Evolutionary conservation across 2,113 vertebrate genomes (phyloP).

Genomic region (Podarcis cretensis): DNA sequence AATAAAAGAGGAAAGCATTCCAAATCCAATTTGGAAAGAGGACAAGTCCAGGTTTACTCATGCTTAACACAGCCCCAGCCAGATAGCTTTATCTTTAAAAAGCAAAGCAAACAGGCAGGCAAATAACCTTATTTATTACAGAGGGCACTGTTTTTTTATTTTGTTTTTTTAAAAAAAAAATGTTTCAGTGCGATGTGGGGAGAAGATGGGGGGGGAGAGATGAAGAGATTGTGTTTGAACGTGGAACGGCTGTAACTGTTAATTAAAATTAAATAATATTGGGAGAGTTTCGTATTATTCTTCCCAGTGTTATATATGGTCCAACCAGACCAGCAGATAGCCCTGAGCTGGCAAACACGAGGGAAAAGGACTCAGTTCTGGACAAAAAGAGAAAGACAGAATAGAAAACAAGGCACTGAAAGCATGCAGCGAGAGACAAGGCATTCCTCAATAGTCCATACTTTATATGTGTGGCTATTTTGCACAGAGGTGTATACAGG

Average conservation of each 20-base stretch:
- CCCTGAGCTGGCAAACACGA: background rate
- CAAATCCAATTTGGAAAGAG: conserved; percentile 36
- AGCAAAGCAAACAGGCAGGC: background rate
- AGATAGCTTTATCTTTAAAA: conserved; percentile 17
- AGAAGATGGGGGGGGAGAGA: background rate
- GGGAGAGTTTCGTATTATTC: background rate
- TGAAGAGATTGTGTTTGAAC: background rate
- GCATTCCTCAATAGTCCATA: background rate
- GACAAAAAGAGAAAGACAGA: background rate
- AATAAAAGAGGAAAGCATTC: conserved; percentile 5
- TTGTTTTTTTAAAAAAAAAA: no score
- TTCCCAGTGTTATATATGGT: background rate
- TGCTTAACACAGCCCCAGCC: background rate
- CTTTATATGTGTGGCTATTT: background rate
- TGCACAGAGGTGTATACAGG: background rate
- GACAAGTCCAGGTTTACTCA: conserved; percentile 25
- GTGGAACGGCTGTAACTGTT: background rate
- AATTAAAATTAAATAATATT: background rate
- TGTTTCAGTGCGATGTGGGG: background rate
- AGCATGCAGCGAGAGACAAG: background rate
- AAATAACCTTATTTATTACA: conserved; percentile 3
- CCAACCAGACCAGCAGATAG: background rate
- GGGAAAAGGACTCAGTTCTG: background rate
- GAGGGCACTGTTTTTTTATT: no score
- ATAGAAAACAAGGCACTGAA: background rate